Conservation (phyloP, 2,113 vertebrate genomes). For the Myanophis thanlyinensis region DNA sequence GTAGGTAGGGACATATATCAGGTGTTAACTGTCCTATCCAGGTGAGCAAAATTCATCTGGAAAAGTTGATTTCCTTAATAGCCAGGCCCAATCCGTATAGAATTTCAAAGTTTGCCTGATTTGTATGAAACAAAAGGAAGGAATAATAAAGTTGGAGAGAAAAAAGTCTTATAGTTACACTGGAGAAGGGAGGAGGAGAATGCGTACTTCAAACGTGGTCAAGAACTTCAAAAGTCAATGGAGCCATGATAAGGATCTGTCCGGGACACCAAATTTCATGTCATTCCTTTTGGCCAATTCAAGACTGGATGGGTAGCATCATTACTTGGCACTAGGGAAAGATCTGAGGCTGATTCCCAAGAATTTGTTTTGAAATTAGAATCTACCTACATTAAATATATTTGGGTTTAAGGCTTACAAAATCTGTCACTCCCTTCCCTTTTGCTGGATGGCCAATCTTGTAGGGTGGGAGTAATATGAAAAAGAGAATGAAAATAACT, state of each 20-base stretch:
- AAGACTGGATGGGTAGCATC: neutral
- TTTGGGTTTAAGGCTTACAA: neutral
- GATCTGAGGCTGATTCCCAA: neutral
- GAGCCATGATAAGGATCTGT: neutral
- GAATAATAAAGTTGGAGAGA: neutral
- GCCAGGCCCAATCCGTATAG: neutral
- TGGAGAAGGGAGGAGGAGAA: neutral
- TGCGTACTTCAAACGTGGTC: neutral
- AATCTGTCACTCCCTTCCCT: neutral
- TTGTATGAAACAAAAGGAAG: neutral
- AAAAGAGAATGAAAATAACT: neutral
- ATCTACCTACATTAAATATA: neutral
- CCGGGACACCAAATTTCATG: neutral
- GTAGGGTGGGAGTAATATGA: neutral
- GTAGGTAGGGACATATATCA: neutral
- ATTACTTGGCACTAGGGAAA: neutral
- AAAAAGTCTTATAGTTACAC: neutral
- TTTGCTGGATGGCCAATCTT: neutral
- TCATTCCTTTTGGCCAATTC: neutral
- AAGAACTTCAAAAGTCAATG: neutral
- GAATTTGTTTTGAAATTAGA: neutral
- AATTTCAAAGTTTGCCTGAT: neutral
- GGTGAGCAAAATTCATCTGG: neutral
- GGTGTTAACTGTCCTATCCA: neutral
- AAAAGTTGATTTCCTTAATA: neutral